A percentile compares a stretch with the other conserved stretches of the same genome.
phyloP scores from a whole-genome alignment of 2,113 vertebrate species.

The Agelaius phoeniceus region DNA sequence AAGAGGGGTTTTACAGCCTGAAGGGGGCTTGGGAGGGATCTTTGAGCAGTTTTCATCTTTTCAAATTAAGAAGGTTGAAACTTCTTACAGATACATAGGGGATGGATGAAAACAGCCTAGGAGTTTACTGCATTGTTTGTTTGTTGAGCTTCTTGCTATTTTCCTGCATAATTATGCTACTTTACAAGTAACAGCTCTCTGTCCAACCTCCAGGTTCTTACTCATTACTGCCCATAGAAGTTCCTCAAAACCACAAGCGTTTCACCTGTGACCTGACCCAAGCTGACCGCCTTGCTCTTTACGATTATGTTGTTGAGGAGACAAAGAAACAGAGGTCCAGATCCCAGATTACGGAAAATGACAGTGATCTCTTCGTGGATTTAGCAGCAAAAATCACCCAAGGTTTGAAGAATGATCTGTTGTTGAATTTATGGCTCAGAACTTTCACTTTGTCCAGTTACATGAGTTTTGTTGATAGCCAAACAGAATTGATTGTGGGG shows the following conservation, averaged over 20 bases:
- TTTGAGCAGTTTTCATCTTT: not conserved
- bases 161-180: not conserved
- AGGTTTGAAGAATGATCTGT: slow-evolving; percentile 71
- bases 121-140: not conserved
- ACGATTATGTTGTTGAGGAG: slow-evolving; percentile 84
- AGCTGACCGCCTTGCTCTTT: slow-evolving; percentile 91
- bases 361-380: slow-evolving; percentile 93
- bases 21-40: not conserved
- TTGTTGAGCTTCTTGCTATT: not conserved
- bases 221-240: slow-evolving; percentile 82
- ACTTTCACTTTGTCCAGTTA: not conserved
- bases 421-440: not conserved
- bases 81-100: not conserved
- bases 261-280: slow-evolving; percentile 90
- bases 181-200: not conserved
- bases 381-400: slow-evolving; percentile 93
- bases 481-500: not conserved
- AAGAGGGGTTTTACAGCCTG: not conserved
- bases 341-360: slow-evolving; percentile 74
- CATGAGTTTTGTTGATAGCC: not conserved
- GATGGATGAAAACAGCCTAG: not conserved
- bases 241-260: slow-evolving; percentile 93
- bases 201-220: slow-evolving; percentile 79
- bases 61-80: not conserved
- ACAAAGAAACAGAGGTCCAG: slow-evolving; percentile 78